Base-by-base conservation (phyloP, 1,140 invertebrate genomes). In the Chironomus tepperi region DNA sequence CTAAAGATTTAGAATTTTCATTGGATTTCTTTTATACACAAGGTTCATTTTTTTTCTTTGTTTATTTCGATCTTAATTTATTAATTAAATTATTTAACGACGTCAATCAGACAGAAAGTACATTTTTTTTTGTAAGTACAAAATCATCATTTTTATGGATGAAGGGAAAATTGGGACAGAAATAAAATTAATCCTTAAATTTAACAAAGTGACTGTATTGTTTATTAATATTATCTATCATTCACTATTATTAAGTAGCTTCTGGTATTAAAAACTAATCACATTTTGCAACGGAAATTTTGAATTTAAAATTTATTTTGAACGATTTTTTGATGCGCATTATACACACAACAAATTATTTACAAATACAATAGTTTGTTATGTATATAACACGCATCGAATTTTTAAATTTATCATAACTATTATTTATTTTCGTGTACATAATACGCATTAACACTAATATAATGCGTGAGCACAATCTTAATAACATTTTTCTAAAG, bases 221-320 rank as follows among this genome's bases (percentile, higher is more conserved):
- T 57, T 47, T 10, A 47, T 47, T 47, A 57, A 57, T 57, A 57
- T 34, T 34, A 34, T 34, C 24, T 34, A 57, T 57, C n/a, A 57
- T 57, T 57, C 47, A 57, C n/a, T n/a, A 57, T 57, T 57, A 57
- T 57, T 57, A 57, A 57, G 47, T 57, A 57, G 12, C n/a, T 57
- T 57, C 12, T 57, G 9, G 47, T 57, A 57, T 57, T 57, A 57
- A 57, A 57, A 57, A 57, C 47, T 57, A 57, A 57, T 57, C 47
- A 57, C 47, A 57, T 57, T 57, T 15, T 57, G 24, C 5, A 34
- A 34, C 24, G 24, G 24, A 34, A 34, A 34, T 34, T 34, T 34
- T 34, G 24, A 34, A 34, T 34, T 34, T 34, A 34, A 34, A 34
- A 1, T n/a, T n/a, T n/a, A n/a, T n/a, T n/a, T n/a, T n/a, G n/a